Base-by-base conservation (phyloP, 2,888 invertebrate species). In the Brenthis hecate region DNA sequence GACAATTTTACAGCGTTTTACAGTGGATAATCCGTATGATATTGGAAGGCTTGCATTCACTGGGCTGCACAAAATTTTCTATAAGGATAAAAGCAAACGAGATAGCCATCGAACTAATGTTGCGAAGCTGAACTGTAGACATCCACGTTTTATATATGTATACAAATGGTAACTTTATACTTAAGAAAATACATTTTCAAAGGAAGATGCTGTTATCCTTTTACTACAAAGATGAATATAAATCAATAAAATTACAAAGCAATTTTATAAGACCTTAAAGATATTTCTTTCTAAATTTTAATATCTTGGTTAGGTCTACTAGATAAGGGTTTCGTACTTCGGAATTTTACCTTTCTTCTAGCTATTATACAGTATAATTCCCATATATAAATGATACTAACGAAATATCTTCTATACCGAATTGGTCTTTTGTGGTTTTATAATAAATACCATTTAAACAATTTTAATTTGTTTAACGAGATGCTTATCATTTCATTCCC, bases 11-110 rank as follows among this genome's bases (percentile, higher is more conserved):
- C 83, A 85, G 77, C 91, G 82, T 92, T 92, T 85, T 86, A 83
- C 85, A 80, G 78, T 78, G 85, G 84, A 88, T 91, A 89, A 91
- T 91, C 91, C 89, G 79, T 80, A 84, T 88, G 89, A 92, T 91
- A 92, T 92, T 91, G 92, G 90, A 92, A 88, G 89, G 88, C 88
- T 82, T 90, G 92, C 92, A 91, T 91, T 88, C 92, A 87, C 85
- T 85, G 87, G 86, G 86, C 91, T 91, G 90, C 89, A 91, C 91
- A 83, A 91, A 91, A 91, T 91, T 91, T 91, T 92, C 90, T 92
- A 92, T 92, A 91, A 92, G 91, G 88, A 91, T 92, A 91, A 91
- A 91, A 91, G 91, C 91, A 91, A 92, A 92, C 91, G 91, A 89
- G 92, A 91, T 92, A 88, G 85, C 87, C 87, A 88, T 91, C 87